These are phyloP conservation scores for Digitonthophagus gazella DNA, from an alignment of 2,888 invertebrate genomes.

Conservation along the genomic window DNA sequence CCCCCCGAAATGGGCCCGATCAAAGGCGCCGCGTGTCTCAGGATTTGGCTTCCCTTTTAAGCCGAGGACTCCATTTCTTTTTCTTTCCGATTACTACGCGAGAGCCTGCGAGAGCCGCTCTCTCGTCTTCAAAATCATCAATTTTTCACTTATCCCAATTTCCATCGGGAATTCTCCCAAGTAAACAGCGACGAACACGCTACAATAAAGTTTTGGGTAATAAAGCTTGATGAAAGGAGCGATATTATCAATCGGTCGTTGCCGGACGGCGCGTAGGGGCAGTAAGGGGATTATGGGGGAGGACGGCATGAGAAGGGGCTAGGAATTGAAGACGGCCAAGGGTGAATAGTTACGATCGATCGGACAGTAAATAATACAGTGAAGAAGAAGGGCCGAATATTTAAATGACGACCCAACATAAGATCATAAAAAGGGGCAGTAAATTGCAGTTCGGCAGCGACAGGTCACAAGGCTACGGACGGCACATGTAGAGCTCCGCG, in stretches of 20 bases:
- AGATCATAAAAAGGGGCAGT: slow-evolving; percentile 36
- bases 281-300: not conserved
- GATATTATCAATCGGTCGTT: slow-evolving; percentile 11
- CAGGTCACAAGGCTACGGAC: slow-evolving; percentile 17
- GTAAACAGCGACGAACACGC: slow-evolving; percentile 1
- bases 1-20: slow-evolving; percentile 38
- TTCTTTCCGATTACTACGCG: not conserved
- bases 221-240: slow-evolving; percentile 12
- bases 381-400: slow-evolving; percentile 30
- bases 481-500: slow-evolving; percentile 19
- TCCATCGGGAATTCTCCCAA: not conserved
- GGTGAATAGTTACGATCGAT: slow-evolving; percentile 22
- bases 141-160: not conserved
- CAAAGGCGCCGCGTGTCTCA: slow-evolving; percentile 40
- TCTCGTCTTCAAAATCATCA: slow-evolving; percentile 9
- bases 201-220: slow-evolving; percentile 15
- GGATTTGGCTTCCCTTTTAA: slow-evolving; percentile 18
- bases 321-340: slow-evolving; percentile 10
- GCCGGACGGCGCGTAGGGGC: slow-evolving; percentile 5
- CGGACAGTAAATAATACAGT: slow-evolving; percentile 30
- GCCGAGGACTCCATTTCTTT: slow-evolving; percentile 16
- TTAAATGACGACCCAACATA: slow-evolving; percentile 28
- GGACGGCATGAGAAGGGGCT: slow-evolving; percentile 2
- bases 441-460: slow-evolving; percentile 41
- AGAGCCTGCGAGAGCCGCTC: not conserved